These are phyloP conservation scores for Folsomia manolachei DNA, from an alignment of 2,888 invertebrate genomes.

Conservation along the genomic window DNA sequence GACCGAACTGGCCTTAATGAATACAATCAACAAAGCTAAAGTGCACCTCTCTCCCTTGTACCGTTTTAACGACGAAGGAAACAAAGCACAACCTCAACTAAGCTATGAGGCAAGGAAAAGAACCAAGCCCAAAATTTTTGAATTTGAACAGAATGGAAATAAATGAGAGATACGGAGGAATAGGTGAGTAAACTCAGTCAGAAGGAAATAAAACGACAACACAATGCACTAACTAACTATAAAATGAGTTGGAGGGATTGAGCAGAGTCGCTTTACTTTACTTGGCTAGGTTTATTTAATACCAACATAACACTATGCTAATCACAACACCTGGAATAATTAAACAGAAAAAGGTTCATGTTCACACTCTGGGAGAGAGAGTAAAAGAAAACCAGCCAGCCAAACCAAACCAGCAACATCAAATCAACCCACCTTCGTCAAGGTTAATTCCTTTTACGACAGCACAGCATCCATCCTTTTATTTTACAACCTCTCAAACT, in stretches of 20 bases:
- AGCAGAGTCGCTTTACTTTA: not conserved
- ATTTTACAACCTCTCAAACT: constrained; percentile 27
- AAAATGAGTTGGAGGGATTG: not conserved
- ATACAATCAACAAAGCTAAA: constrained; percentile 4
- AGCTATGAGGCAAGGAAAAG: constrained; percentile 15
- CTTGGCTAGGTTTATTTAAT: not conserved
- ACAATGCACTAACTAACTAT: constrained; percentile 8
- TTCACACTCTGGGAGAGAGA: constrained; percentile 21
- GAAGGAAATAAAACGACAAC: constrained; percentile 11
- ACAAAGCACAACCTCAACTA: constrained; percentile 4
- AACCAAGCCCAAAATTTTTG: constrained; percentile 41
- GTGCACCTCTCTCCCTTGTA: no score
- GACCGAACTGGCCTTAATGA: not conserved
- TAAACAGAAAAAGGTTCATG: constrained; percentile 47
- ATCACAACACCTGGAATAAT: constrained; percentile 51
- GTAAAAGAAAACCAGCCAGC: constrained; percentile 15
- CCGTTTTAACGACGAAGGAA: constrained; percentile 10
- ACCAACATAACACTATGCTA: constrained; percentile 38
- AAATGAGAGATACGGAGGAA: no score
- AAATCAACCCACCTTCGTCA: constrained; percentile 31
- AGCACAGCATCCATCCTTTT: no score
- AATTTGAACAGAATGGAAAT: constrained; percentile 4
- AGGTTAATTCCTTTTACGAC: constrained; percentile 51
- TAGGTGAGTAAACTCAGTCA: constrained; percentile 10
- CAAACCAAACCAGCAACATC: no score